Conservation (phyloP, 2,888 invertebrate genomes). For the Stenodera caucasica region DNA sequence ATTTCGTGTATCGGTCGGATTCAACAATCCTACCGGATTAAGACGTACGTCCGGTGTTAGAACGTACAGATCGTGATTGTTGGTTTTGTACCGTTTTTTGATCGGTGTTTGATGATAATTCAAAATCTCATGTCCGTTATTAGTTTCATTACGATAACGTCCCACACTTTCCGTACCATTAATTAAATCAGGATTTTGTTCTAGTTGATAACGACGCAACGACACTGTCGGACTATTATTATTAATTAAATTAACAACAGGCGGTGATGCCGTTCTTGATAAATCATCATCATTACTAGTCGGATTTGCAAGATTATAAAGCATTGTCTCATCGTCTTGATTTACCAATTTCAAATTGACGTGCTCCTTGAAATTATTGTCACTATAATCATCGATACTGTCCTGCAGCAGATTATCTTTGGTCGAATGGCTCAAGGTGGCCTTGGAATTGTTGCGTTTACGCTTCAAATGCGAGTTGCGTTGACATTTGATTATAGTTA, state of each 20-base stretch:
- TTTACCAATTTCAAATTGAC: slow-evolving; percentile 39
- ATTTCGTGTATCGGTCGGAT: slow-evolving; percentile 42
- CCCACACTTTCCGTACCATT: slow-evolving; percentile 71
- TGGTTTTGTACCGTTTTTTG: slow-evolving; percentile 25
- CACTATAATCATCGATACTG: slow-evolving; percentile 44
- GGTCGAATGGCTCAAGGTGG: slow-evolving; percentile 54
- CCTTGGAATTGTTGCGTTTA: slow-evolving; percentile 60
- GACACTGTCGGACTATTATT: slow-evolving; percentile 62
- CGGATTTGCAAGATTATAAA: slow-evolving; percentile 39
- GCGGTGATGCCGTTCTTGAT: slow-evolving; percentile 42
- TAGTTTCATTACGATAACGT: slow-evolving; percentile 28
- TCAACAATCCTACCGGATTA: slow-evolving; percentile 77
- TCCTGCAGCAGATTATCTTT: slow-evolving; percentile 49
- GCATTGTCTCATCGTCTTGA: slow-evolving; percentile 43
- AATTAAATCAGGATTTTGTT: slow-evolving; percentile 79
- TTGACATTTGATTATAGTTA: slow-evolving; percentile 61
- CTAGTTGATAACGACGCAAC: slow-evolving; percentile 58
- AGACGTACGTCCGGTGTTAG: slow-evolving; percentile 71
- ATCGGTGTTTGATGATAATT: slow-evolving; percentile 18
- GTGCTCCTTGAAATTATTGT: slow-evolving; percentile 43
- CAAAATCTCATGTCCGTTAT: slow-evolving; percentile 9
- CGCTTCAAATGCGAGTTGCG: slow-evolving; percentile 53
- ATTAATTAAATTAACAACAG: slow-evolving; percentile 58
- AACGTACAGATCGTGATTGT: slow-evolving; percentile 60
- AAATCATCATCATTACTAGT: slow-evolving; percentile 12